Evolutionary conservation across 2,113 vertebrate species (phyloP).

Genomic region (Gallinago undulata): DNA sequence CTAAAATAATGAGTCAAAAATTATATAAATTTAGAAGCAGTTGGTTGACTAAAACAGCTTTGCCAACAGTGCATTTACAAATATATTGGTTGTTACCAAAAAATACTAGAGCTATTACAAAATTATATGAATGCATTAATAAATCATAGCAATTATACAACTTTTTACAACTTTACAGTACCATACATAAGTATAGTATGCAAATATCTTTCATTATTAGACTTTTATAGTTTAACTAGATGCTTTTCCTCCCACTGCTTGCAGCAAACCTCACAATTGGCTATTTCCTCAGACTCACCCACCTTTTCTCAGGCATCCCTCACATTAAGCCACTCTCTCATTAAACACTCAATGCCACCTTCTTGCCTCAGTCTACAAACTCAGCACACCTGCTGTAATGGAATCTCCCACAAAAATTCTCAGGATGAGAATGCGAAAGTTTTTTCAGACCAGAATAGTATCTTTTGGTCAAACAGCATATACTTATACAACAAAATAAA

Average conservation of each 20-base stretch:
- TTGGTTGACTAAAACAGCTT: not conserved
- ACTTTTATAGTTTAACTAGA: not conserved
- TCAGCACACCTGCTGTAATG: not conserved
- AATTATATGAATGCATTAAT: not conserved
- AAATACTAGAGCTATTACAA: not conserved
- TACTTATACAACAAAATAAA: not conserved
- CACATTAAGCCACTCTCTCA: not conserved
- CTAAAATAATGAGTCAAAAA: not conserved
- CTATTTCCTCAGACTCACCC: not conserved
- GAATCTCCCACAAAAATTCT: not conserved
- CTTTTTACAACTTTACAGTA: not conserved
- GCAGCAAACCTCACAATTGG: not conserved
- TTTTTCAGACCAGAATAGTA: not conserved
- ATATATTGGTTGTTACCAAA: not conserved
- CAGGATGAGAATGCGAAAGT: not conserved
- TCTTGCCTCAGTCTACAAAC: not conserved
- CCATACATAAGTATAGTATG: rapidly evolving
- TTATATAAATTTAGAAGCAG: not conserved
- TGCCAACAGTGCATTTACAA: not conserved
- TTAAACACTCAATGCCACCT: not conserved
- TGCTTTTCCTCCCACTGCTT: not conserved
- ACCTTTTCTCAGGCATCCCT: not conserved
- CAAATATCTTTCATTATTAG: not conserved
- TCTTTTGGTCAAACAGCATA: not conserved
- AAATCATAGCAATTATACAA: not conserved